These are phyloP conservation scores for Drosophila murphyi DNA, from an alignment of 1,140 invertebrate genomes.

Conservation along the genomic window DNA sequence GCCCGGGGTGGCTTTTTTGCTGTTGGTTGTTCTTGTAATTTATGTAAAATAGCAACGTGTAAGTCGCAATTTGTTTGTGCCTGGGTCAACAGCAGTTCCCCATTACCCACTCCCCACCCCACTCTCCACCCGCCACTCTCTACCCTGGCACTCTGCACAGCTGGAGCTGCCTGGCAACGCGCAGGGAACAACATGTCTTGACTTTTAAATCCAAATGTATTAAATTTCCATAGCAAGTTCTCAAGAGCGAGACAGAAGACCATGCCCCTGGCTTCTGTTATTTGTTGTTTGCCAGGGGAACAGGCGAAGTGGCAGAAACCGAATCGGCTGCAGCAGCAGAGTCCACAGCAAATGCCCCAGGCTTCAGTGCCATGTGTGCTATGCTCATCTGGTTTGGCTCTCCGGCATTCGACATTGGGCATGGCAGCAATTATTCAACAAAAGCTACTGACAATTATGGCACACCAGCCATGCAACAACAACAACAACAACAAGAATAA, in stretches of 20 bases:
- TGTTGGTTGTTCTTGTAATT: slow-evolving; percentile 72
- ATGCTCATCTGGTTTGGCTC: slow-evolving; percentile 53
- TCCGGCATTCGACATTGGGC: slow-evolving; percentile 75
- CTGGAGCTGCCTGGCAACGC: slow-evolving; percentile 61
- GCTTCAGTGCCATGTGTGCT: slow-evolving; percentile 31
- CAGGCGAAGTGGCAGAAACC: background rate
- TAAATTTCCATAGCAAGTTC: slow-evolving; percentile 68
- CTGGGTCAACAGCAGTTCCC: slow-evolving; percentile 48
- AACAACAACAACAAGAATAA: too few relatives aligned
- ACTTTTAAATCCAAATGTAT: slow-evolving; percentile 83
- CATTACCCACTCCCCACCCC: background rate
- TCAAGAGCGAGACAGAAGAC: slow-evolving; percentile 35
- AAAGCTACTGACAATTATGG: slow-evolving; percentile 82
- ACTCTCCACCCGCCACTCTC: background rate
- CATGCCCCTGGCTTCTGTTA: slow-evolving; percentile 36
- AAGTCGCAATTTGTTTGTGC: slow-evolving; percentile 77
- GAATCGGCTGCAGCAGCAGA: slow-evolving; percentile 2
- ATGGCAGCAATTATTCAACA: slow-evolving; percentile 81
- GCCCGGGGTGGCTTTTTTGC: slow-evolving; percentile 23
- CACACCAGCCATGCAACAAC: slow-evolving; percentile 69
- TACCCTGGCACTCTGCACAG: background rate
- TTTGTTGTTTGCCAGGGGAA: slow-evolving; percentile 39
- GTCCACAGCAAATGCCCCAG: slow-evolving; percentile 40
- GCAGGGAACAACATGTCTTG: slow-evolving; percentile 70
- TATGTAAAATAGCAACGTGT: slow-evolving; percentile 81